A percentile compares a stretch with the other conserved stretches of the same genome.
phyloP scores from a whole-genome alignment of 1,140 invertebrate genomes.

The Tetranychus urticae region DNA sequence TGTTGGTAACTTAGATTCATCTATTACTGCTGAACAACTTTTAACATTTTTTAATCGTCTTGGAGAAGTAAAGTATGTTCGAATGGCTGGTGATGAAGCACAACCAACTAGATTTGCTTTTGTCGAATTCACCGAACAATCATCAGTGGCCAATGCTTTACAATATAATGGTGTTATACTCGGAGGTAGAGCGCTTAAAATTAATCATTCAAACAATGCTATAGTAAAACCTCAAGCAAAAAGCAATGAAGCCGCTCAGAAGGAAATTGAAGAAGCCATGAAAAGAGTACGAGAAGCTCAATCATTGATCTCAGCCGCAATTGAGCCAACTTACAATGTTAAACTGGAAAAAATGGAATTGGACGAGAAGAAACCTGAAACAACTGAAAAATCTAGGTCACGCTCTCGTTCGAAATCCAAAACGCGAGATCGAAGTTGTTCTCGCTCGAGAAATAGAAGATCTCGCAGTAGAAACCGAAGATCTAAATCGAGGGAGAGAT shows the following conservation, averaged over 20 bases:
- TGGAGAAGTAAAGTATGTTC: conserved; percentile 83
- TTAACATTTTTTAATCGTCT: conserved; percentile 61
- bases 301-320: conserved; percentile 69
- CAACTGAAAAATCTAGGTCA: conserved; percentile 1
- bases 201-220: conserved; percentile 66
- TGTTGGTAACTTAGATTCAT: conserved; percentile 44
- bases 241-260: conserved; percentile 74
- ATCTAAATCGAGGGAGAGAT: conserved; percentile 10
- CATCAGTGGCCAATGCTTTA: conserved; percentile 58
- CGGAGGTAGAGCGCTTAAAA: conserved; percentile 32
- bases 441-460: conserved; percentile 11
- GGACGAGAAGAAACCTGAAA: not conserved
- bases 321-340: conserved; percentile 35
- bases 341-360: not conserved
- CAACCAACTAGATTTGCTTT: conserved; percentile 51
- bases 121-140: conserved; percentile 81
- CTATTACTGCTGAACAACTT: conserved; percentile 39
- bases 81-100: conserved; percentile 61
- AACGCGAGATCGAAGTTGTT: not conserved
- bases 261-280: conserved; percentile 92
- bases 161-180: conserved; percentile 51
- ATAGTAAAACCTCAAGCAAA: conserved; percentile 81
- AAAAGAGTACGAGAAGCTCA: conserved; percentile 83
- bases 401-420: conserved; percentile 13
- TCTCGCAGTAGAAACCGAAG: conserved; percentile 14